phyloP scores from a whole-genome alignment of 2,113 vertebrate genomes.

The Mormyrus iriodes region DNA sequence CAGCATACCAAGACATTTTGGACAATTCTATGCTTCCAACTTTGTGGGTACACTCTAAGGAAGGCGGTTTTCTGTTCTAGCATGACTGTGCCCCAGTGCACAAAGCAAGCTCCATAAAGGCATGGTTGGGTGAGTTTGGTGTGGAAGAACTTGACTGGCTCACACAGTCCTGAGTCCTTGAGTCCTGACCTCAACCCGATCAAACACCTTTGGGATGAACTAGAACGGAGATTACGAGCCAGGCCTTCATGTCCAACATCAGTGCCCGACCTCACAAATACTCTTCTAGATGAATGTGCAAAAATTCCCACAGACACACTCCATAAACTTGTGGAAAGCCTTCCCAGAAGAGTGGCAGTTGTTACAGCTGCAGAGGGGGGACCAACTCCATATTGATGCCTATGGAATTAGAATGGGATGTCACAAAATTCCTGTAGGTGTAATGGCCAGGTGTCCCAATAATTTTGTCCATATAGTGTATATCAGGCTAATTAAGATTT shows the following conservation, averaged over 20 bases:
- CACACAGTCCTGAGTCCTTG: no score
- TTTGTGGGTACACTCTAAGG: no score
- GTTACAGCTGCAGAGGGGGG: neutral
- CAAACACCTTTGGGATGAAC: neutral
- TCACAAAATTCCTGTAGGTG: neutral
- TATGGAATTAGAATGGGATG: neutral
- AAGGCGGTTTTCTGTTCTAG: no score
- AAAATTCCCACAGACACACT: neutral
- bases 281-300: neutral
- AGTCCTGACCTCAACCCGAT: neutral
- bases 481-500: neutral
- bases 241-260: neutral
- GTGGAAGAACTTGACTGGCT: no score
- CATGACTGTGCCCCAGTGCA: no score
- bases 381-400: neutral
- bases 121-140: no score
- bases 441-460: neutral
- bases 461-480: neutral
- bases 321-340: neutral
- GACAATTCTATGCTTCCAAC: no score
- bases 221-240: neutral
- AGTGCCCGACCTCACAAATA: neutral
- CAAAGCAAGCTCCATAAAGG: neutral
- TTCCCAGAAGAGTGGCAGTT: no score
- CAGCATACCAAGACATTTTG: no score